Evolutionary conservation across 2,113 vertebrate species (phyloP).

Genomic region (Lophura nycthemera): DNA sequence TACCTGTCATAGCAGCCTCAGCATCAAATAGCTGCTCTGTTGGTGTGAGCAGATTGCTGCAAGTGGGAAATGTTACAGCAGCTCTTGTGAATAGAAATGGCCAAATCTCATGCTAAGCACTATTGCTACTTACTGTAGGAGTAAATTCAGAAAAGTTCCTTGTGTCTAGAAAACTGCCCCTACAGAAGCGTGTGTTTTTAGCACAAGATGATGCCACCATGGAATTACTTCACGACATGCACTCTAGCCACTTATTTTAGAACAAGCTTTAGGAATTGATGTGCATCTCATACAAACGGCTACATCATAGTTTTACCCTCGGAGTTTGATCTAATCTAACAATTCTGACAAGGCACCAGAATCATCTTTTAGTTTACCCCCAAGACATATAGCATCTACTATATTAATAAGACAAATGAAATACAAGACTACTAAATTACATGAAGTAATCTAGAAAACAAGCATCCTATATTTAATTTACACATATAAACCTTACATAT

Average conservation of each 20-base stretch:
- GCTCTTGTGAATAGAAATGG: background rate
- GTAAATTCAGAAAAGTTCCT: background rate
- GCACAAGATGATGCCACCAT: background rate
- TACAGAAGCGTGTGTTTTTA: background rate
- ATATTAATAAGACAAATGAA: background rate
- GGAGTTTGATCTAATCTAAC: background rate
- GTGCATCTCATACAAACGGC: background rate
- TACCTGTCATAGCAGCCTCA: conserved; percentile 5
- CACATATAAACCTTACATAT: background rate
- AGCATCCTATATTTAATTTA: background rate
- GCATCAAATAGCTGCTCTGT: conserved; percentile 14
- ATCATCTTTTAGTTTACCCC: background rate
- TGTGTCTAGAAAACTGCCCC: background rate
- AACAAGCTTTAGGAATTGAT: background rate
- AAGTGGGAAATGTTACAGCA: background rate
- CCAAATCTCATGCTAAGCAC: background rate
- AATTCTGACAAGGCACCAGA: background rate
- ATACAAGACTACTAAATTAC: background rate
- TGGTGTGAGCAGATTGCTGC: background rate
- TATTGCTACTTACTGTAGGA: background rate
- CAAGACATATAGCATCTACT: background rate
- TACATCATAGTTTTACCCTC: background rate
- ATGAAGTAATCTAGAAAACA: background rate
- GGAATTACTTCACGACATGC: background rate
- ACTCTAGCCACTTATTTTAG: background rate